Base-by-base conservation (phyloP, 2,888 invertebrate species). In the Helobdella robusta region DNA sequence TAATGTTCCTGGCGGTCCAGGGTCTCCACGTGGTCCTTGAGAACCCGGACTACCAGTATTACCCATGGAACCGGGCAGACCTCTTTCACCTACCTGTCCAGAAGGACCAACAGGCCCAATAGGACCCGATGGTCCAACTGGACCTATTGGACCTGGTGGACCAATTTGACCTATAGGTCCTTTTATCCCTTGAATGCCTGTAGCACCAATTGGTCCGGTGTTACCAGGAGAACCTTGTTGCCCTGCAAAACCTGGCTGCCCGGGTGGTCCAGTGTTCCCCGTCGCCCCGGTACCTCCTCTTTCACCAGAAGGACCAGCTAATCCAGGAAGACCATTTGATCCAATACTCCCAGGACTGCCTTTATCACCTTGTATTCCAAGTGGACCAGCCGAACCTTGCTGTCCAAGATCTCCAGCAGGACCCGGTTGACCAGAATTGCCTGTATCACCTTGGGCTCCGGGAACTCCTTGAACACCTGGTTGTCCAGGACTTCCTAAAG, bases 261-360 rank as follows among this genome's bases (percentile, higher is more conserved):
- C 66, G 18, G 36, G 34, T 34, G 65, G 30, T 60, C 68, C 68
- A 35, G 60, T n/a, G 11, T 58, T 25, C 34, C 68, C 68, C 48
- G 64, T 25, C 28, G 46, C 23, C 8, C 69, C 68, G 2, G 64
- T 20, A 23, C 46, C 23, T 60, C 69, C 69, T 30, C 11, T 66
- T 46, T 60, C 25, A 32, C 67, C 90, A 91, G 79, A 91, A 3
- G 61, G 15, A 18, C 69, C 70, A 18, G 61, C 35, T 23, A 30
- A 59, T 8, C 70, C 70, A 36, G 64, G 34, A 30, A 32, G 44
- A 40, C 71, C 71, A 32, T 48, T n/a, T 28, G 35, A 59, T 35
- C 70, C 70, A 28, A 65, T 30, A 32, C 50, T 59, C 8, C 70
- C 70, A 30, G 52, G 23, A 15, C 50, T 40, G 48, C 70, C 70